Base-by-base conservation (phyloP, 2,797 vertebrate genomes). In the Valencia hispanica region DNA sequence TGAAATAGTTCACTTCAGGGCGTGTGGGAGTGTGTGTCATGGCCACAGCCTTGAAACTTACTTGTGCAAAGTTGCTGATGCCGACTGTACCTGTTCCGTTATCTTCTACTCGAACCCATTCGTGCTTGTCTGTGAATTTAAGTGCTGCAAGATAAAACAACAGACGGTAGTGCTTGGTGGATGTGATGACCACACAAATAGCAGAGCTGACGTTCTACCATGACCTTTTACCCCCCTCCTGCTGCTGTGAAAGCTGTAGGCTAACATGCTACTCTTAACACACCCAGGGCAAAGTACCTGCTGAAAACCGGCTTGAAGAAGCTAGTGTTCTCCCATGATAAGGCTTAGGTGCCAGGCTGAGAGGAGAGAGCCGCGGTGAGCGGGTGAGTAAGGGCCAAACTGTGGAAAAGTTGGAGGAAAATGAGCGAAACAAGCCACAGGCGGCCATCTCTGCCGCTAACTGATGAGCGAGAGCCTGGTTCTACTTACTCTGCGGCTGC, bases 51-150 rank as follows among this genome's bases (percentile, higher is more conserved):
- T 4, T 10, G 20, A 0, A 57, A 79, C 89, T 65, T 94, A 99
- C 98, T 95, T 99, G 98, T 76, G 98, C 98, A 95, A 97, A 99
- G 87, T 96, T 94, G 95, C 97, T 99, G 95, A 99, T 99, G 79
- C 98, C 98, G 86, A 99, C 97, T 41, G 97, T 99, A 63, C 98
- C 98, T 73, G 96, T 80, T 32, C 97, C 96, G 61, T 77, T 82
- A 20, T 97, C 96, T 89, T 97, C 97, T 87, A 98, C 95, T 22
- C 96, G 95, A 85, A 99, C 80, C 98, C 98, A 99, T 87, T 99
- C 98, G 43, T 99, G 98, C 83, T 98, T 99, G 92, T 99, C 97
- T 94, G 98, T 99, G 93, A 97, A 99, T 92, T 96, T 98, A 77
- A 97, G 96, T 74, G 95, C 98, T 99, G 87, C 57, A 96, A 95